Evolutionary conservation across 2,113 vertebrate species (phyloP), one percentile per base, ranked within the genome.

Genomic region (rabbit (Oryctolagus cuniculus)): DNA sequence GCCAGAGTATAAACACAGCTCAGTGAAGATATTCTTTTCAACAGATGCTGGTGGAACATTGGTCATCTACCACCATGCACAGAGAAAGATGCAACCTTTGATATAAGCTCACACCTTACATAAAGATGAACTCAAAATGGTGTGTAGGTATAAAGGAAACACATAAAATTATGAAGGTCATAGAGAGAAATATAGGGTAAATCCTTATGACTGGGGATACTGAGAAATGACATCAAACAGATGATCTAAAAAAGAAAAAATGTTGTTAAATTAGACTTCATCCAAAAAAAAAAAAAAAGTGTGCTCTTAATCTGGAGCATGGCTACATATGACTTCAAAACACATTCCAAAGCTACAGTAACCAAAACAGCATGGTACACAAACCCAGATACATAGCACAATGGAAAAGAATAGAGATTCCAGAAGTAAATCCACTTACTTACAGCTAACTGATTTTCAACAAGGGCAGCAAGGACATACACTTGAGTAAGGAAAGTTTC

Each of bases 41-140:
- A 69, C 74, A 25, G 12, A 84, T 3, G 3, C 10, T 58, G 11
- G 16, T 77, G 13, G 31, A 67, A 55, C 25, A 25, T 29, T 73
- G 49, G 19, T n/a, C 36, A 55, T 51, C 4, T 4, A 29, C 38
- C 38, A 53, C 38, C 19, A 69, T 64, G 1, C 6, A 61, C 0
- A 86, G 25, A 51, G 38, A 70, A 89, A 86, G 29, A 77, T 78
- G 27, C 25, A 90, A 29, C 86, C n/a, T 53, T 81, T 34, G 49
- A 73, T 72, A 51, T 51, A 67, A 82, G 29, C 29, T 61, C 67
- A 93, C 15, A 51, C 61, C 15, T 93, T 77, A 67, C 4, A 38
- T 73, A 89, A 95, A 81, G 58, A 93, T 34, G 9, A 38, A 92
- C 63, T 87, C 29, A 87, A 70, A 85, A 78, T 69, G 36, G 12